A percentile compares a stretch with the other conserved stretches of the same genome.
These are phyloP conservation scores for Manis crassicaudata DNA, from an alignment of 2,797 vertebrate genomes.

Conservation along the genomic window DNA sequence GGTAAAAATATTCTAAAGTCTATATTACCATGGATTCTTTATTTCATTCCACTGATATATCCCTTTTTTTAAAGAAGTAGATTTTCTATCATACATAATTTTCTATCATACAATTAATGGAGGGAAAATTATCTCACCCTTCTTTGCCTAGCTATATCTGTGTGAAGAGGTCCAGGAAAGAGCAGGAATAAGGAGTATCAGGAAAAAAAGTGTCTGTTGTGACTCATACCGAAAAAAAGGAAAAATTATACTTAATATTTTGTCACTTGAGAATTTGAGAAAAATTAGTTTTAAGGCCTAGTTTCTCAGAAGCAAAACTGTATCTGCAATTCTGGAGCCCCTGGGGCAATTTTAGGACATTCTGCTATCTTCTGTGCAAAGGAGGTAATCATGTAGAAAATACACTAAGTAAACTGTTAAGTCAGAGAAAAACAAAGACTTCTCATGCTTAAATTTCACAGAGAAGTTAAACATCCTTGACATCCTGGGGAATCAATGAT, in stretches of 20 bases:
- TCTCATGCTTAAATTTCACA: not conserved
- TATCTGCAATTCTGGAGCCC: not conserved
- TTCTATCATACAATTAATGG: not conserved
- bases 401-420: not conserved
- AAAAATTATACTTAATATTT: not conserved
- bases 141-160: not conserved
- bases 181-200: not conserved
- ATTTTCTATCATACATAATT: not conserved
- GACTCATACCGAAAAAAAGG: not conserved
- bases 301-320: not conserved
- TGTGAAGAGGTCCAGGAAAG: not conserved
- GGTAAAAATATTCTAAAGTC: not conserved
- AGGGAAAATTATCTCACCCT: not conserved
- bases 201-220: not conserved
- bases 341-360: not conserved
- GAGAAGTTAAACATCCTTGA: constrained; percentile 25
- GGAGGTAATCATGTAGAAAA: not conserved
- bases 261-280: not conserved
- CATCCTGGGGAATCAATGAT: not conserved
- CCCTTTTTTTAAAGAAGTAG: not conserved
- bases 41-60: not conserved
- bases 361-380: not conserved
- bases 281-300: not conserved
- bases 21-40: not conserved
- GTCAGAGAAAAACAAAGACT: not conserved